Evolutionary conservation across 2,113 vertebrate species (phyloP), one percentile per base, ranked within the genome.

Genomic region (Solea senegalensis): DNA sequence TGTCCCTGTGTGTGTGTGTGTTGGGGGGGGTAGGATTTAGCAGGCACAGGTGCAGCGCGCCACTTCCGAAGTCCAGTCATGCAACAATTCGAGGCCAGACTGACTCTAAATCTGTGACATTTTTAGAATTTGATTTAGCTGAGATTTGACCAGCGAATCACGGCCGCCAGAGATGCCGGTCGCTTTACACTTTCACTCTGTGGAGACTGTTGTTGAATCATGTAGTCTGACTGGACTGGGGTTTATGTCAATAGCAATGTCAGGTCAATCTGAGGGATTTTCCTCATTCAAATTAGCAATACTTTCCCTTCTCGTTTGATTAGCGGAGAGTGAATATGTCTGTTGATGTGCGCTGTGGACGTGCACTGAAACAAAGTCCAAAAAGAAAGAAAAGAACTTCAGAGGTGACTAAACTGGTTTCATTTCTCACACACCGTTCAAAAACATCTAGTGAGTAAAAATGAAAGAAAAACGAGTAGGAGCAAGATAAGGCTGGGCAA

Each of bases 391-490:
- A 6, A 9, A 50, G 4, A 43, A 46, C 26, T 40, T 12, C 8
- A 61, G 43, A 21, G 14, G 26, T 44, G 59, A 60, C 10, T 26
- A 9, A 43, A 61, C 64, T 58, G 62, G 69, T 70, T 63, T 76
- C n/a, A 66, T 81, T 83, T 83, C 70, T 78, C 64, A 79, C 64
- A 79, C 55, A n/a, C 60, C 9, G 45, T 69, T 70, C 52, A 63
- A 80, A 80, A 6, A 15, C 53, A 63, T 71, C 49, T 11, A 34
- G 56, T 40, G 60, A 65, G 44, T 61, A 44, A 52, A 65, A 74
- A 71, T 65, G 57, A 53, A 69, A 68, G 69, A 82, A 81, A 83
- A 76, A 79, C 52, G 59, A 66, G 65, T 21, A 69, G 10, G 21
- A 51, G 34, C 49, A 73, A 78, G 81, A 82, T 84, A 84, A 79